A percentile compares a stretch with the other conserved stretches of the same genome.
Evolutionary conservation across 2,888 invertebrate genomes (phyloP).

Genomic region (Microchrysa polita): DNA sequence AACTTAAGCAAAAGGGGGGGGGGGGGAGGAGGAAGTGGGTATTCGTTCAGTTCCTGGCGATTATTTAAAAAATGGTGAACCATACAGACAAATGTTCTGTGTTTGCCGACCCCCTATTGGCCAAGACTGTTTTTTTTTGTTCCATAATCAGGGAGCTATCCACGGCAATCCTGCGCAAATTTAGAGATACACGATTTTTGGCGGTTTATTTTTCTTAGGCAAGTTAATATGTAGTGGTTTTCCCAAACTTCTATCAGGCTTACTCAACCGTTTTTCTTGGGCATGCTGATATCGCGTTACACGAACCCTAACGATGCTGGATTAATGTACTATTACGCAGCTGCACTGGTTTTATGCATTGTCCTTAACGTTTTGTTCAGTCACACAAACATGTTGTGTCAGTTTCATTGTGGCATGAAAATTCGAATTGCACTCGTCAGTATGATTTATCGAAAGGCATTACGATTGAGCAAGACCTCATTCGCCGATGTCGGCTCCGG

Average conservation of each 20-base stretch:
- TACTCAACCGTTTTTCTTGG: slow-evolving; percentile 72
- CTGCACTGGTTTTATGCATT: slow-evolving; percentile 77
- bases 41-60: too few species aligned
- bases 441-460: slow-evolving; percentile 73
- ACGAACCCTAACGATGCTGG: slow-evolving; percentile 51
- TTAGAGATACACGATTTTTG: not conserved
- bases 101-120: too few species aligned
- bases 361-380: slow-evolving; percentile 78
- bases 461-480: slow-evolving; percentile 76
- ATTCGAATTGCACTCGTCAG: slow-evolving; percentile 75
- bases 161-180: not conserved
- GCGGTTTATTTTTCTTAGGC: not conserved
- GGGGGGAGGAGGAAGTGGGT: too few species aligned
- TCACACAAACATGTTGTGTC: slow-evolving; percentile 88
- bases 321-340: slow-evolving; percentile 80
- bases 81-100: too few species aligned
- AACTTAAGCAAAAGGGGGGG: too few species aligned
- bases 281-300: slow-evolving; percentile 72
- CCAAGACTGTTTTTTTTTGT: too few species aligned
- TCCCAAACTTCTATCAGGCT: slow-evolving; percentile 63
- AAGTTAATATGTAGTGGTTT: too few species aligned
- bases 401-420: slow-evolving; percentile 73
- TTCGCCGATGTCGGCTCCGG: slow-evolving; percentile 79
- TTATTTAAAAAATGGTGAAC: too few species aligned
- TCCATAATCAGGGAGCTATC: too few species aligned